phyloP scores from a whole-genome alignment of 53 echinoderm and acorn worm species.

The Temnopleurus reevesii region DNA sequence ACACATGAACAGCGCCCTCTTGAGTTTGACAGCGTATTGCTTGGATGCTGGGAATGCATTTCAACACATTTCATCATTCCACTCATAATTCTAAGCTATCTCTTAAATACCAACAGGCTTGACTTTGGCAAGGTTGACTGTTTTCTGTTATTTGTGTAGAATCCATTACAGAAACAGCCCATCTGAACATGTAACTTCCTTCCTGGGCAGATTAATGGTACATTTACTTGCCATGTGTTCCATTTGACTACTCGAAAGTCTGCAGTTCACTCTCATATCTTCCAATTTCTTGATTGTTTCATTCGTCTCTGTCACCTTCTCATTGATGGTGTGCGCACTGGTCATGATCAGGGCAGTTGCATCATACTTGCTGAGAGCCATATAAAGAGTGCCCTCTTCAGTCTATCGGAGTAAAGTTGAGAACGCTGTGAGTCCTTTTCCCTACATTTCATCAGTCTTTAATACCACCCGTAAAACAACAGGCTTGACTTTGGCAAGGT shows the following conservation, averaged over 20 bases:
- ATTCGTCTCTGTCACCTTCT: background rate
- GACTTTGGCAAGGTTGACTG: too few species aligned
- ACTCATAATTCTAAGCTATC: too few species aligned
- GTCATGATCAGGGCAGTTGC: constrained; percentile 79
- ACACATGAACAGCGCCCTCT: too few species aligned
- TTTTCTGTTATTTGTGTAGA: too few species aligned
- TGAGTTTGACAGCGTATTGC: too few species aligned
- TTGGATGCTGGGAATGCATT: too few species aligned
- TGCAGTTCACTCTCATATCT: background rate
- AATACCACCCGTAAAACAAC: too few species aligned
- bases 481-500: too few species aligned
- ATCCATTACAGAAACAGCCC: constrained; percentile 1
- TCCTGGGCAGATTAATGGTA: background rate
- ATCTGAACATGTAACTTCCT: constrained; percentile 47
- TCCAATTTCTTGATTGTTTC: background rate
- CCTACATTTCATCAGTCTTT: too few species aligned
- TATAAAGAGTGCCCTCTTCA: constrained; percentile 69
- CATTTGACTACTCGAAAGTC: background rate
- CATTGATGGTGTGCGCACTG: background rate
- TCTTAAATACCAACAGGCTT: too few species aligned
- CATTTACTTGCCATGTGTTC: constrained; percentile 35
- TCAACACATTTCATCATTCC: too few species aligned
- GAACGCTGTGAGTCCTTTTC: too few species aligned
- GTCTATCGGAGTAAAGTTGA: constrained; percentile 66
- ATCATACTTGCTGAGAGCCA: constrained; percentile 70